These are phyloP conservation scores for Andrena fulva DNA, from an alignment of 2,888 invertebrate genomes.

Conservation along the genomic window DNA sequence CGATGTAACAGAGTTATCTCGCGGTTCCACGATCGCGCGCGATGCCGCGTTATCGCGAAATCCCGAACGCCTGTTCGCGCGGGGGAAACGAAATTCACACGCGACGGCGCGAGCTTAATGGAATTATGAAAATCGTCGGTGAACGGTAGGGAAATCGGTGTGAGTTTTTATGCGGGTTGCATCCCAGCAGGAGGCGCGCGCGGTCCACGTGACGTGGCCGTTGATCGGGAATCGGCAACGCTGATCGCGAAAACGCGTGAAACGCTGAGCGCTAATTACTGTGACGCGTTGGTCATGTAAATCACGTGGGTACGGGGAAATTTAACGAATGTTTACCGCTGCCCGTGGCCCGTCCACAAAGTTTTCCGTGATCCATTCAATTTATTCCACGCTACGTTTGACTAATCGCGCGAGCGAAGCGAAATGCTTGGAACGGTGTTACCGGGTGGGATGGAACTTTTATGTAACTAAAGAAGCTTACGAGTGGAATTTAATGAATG, in stretches of 20 bases:
- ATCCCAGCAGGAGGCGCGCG: neutral
- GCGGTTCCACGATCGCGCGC: constrained; percentile 9
- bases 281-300: constrained; percentile 40
- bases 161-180: constrained; percentile 6
- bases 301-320: constrained; percentile 51
- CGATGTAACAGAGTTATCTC: constrained; percentile 31
- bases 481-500: too few species aligned
- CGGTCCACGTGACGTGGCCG: neutral
- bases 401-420: constrained; percentile 4
- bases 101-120: neutral
- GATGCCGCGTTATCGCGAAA: constrained; percentile 23
- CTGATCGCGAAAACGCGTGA: constrained; percentile 28
- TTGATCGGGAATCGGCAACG: constrained; percentile 11
- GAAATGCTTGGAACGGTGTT: neutral
- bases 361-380: constrained; percentile 47
- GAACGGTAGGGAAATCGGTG: neutral
- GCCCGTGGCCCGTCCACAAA: constrained; percentile 35
- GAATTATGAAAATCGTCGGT: constrained; percentile 34
- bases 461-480: too few species aligned
- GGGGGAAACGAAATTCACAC: constrained; percentile 9
- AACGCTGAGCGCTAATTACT: constrained; percentile 51
- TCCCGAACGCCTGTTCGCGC: constrained; percentile 2
- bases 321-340: constrained; percentile 57
- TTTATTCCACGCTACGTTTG: constrained; percentile 30
- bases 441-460: too few species aligned